phyloP scores from a whole-genome alignment of 2,888 invertebrate genomes.

The Apamea monoglypha region DNA sequence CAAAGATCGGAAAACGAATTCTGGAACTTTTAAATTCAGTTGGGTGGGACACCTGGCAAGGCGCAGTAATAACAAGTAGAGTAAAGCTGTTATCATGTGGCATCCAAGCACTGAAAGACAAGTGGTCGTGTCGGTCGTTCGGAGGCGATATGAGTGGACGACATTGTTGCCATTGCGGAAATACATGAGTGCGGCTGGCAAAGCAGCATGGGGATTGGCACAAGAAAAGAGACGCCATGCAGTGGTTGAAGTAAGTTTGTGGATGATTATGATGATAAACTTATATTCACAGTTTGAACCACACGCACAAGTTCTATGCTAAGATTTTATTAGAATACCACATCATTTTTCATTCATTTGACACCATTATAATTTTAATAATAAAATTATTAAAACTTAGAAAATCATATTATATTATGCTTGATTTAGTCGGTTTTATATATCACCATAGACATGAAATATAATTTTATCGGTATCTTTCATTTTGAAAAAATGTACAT shows the following conservation, averaged over 20 bases:
- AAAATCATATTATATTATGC: neutral
- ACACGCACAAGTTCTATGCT: neutral
- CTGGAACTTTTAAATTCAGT: neutral
- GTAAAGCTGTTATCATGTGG: neutral
- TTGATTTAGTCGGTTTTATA: constrained; percentile 20
- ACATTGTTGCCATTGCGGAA: neutral
- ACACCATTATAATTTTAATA: neutral
- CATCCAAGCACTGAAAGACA: neutral
- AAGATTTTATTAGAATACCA: neutral
- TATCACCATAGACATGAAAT: neutral
- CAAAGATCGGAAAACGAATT: neutral
- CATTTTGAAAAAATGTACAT: neutral
- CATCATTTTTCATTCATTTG: no score
- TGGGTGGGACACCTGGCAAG: neutral
- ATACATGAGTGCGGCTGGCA: neutral
- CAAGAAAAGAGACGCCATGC: neutral
- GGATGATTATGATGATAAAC: neutral
- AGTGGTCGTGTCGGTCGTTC: no score
- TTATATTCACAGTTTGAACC: neutral
- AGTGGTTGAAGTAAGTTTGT: neutral
- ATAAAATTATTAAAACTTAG: neutral
- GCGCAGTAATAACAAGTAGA: neutral
- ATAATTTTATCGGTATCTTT: neutral
- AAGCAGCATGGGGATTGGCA: neutral
- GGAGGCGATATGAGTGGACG: no score